A percentile compares a stretch with the other conserved stretches of the same genome.
Evolutionary conservation across 2,113 vertebrate species (phyloP).

Genomic region (Nothobranchius kuhntae): DNA sequence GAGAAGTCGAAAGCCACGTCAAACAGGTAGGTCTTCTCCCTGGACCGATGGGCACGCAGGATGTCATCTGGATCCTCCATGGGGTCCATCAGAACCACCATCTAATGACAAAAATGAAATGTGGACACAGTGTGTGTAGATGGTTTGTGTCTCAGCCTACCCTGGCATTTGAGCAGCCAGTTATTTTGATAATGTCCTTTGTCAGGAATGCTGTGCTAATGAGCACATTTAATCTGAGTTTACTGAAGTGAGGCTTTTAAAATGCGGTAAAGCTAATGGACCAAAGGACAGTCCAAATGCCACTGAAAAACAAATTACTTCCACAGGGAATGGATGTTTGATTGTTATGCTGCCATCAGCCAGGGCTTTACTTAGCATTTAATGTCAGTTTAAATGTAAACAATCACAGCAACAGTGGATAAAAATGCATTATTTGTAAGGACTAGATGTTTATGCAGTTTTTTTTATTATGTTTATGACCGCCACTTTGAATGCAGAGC

Average conservation of each 20-base stretch:
- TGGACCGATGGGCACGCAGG: constrained; percentile 85
- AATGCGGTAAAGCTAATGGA: not conserved
- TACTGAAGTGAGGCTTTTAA: not conserved
- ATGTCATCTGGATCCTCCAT: constrained; percentile 88
- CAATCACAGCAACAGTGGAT: too few species aligned
- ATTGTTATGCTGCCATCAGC: not conserved
- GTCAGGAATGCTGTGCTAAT: constrained; percentile 13
- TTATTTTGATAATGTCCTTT: constrained; percentile 4
- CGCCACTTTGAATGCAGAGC: not conserved
- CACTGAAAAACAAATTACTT: not conserved
- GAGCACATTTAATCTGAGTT: not conserved
- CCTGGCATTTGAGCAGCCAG: not conserved
- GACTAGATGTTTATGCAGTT: not conserved
- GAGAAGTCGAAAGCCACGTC: constrained; percentile 89
- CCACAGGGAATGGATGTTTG: not conserved
- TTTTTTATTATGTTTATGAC: not conserved
- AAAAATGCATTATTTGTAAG: not conserved
- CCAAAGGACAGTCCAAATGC: not conserved
- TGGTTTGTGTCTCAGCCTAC: not conserved
- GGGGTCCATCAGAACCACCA: constrained; percentile 92
- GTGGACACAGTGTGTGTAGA: not conserved
- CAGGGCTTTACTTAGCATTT: not conserved
- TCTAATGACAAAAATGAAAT: constrained; percentile 64
- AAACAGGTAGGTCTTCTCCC: constrained; percentile 91
- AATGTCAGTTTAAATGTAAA: not conserved